phyloP scores from a whole-genome alignment of 2,888 invertebrate genomes.

The Leptothorax acervorum region DNA sequence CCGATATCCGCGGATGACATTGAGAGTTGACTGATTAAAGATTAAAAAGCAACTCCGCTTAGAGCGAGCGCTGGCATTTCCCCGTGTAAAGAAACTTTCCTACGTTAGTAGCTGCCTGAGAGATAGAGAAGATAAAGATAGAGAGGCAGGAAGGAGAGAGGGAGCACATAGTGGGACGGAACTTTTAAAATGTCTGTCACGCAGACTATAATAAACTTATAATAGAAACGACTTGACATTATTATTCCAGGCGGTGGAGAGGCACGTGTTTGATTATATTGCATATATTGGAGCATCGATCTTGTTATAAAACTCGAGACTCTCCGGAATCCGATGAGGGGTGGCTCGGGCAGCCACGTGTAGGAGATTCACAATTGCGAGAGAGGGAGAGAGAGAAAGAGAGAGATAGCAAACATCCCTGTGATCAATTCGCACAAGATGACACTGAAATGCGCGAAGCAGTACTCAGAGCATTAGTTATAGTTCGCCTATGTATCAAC shows the following conservation, averaged over 20 bases:
- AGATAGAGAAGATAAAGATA: background rate
- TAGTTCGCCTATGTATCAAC: background rate
- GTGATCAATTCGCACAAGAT: conserved; percentile 74
- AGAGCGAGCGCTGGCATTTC: conserved; percentile 10
- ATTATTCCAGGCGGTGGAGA: background rate
- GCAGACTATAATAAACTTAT: background rate
- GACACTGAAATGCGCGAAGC: conserved; percentile 73
- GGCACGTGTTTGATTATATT: background rate
- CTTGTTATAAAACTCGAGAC: background rate
- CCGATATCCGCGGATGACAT: background rate
- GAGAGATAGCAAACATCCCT: conserved; percentile 71
- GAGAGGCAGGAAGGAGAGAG: background rate
- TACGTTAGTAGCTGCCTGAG: conserved; percentile 1
- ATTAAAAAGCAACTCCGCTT: conserved; percentile 21
- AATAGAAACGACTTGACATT: conserved; percentile 13
- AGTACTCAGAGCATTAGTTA: conserved; percentile 39
- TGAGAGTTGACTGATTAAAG: conserved; percentile 25
- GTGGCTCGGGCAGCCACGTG: background rate
- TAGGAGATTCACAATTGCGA: background rate
- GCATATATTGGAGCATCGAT: conserved; percentile 1
- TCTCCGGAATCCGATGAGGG: background rate
- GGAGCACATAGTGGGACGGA: background rate
- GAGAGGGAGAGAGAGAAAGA: background rate
- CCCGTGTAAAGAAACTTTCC: conserved; percentile 18
- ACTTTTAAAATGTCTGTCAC: background rate